These are phyloP conservation scores for Temnothorax longispinosus DNA, from an alignment of 1,140 invertebrate species.

Conservation along the genomic window DNA sequence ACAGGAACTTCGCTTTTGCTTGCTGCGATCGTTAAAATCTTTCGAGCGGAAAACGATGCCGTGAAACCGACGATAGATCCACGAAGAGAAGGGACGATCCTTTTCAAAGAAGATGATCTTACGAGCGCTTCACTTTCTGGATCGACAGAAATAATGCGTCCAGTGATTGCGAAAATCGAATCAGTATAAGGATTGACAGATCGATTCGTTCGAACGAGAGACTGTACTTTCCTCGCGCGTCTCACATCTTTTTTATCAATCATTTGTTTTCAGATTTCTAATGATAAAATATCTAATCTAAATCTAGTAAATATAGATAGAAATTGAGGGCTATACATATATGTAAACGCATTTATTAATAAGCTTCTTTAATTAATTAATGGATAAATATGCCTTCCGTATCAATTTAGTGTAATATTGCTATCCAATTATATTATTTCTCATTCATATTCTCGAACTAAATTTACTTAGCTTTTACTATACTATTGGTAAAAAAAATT, in stretches of 20 bases:
- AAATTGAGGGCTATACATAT: background rate
- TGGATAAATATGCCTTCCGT: background rate
- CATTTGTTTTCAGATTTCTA: background rate
- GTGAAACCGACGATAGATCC: background rate
- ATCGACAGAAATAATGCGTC: background rate
- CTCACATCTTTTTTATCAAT: background rate
- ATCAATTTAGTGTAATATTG: background rate
- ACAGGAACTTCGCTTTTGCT: conserved; percentile 27
- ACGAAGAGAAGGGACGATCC: conserved; percentile 1
- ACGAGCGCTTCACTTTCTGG: background rate
- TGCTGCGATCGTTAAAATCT: conserved; percentile 55
- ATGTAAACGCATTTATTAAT: background rate
- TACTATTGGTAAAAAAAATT: background rate
- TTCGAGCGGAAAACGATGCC: conserved; percentile 54
- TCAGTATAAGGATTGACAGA: background rate
- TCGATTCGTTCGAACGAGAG: background rate
- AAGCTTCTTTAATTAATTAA: background rate
- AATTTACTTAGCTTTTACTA: background rate
- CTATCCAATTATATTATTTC: background rate
- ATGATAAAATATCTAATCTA: background rate
- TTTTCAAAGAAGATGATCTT: conserved; percentile 2
- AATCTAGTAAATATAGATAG: too few species aligned
- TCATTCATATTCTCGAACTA: background rate
- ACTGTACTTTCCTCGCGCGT: background rate
- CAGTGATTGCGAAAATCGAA: background rate